Base-by-base conservation (phyloP, 2,113 vertebrate genomes). In the Bambusicola thoracicus region DNA sequence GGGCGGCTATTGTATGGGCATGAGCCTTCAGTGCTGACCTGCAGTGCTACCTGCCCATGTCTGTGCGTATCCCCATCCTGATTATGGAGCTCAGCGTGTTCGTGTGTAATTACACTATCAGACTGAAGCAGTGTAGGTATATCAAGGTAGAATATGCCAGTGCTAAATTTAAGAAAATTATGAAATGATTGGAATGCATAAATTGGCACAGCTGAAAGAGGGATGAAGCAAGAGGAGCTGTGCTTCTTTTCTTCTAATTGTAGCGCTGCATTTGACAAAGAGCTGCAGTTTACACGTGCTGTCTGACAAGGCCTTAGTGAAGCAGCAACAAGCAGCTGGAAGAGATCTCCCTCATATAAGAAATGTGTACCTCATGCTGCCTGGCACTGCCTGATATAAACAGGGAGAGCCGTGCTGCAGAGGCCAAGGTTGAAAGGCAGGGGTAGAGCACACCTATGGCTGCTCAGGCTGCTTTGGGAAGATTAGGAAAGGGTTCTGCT, bases 1-100 rank as follows among this genome's bases (percentile, higher is more conserved):
- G 25, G 72, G 63, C 81, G 46, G 75, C 81, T 15, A 11, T 83
- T 61, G 3, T 68, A 30, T 3, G 36, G 20, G 48, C 38, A 5
- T 24, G 19, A 88, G 61, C 70, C 65, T 82, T 68, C 25, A 15
- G 77, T 13, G 22, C 73, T 49, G 25, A 32, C 73, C 87, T 66
- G 43, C 63, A 36, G 74, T 6, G 83, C 67, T 86, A 13, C 92
- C 63, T 38, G 81, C 34, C 96, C 55, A n/a, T 44, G 58, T 56
- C 51, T 85, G 61, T 34, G 82, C 74, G 84, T 79, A 48, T 70
- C 44, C 5, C 77, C 88, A 16, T 30, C 44, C 84, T 91, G 82
- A 89, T 87, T 91, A 96, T 86, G 70, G 88, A 94, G 95, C 86
- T 94, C 87, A 85, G 84, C 91, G 67, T 44, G 14, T 34, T 91